phyloP scores from a whole-genome alignment of 2,797 vertebrate species.

The Pyrocephalus nanus region DNA sequence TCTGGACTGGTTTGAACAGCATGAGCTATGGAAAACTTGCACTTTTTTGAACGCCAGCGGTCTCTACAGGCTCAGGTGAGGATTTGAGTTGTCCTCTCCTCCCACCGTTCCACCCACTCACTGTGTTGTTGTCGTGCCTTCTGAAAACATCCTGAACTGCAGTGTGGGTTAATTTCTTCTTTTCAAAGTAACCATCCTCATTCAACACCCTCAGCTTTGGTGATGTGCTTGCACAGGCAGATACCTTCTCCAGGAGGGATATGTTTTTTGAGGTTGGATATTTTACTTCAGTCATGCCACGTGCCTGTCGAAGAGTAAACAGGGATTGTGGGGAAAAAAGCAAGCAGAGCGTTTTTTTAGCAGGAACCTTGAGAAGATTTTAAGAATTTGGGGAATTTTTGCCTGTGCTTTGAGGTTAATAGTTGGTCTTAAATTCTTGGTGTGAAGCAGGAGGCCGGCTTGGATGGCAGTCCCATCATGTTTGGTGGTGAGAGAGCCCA shows the following conservation, averaged over 20 bases:
- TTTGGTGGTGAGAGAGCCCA: neutral
- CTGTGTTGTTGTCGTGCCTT: neutral
- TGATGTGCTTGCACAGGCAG: too few species aligned
- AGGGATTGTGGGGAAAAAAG: neutral
- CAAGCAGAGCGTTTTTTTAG: neutral
- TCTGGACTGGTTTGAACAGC: neutral
- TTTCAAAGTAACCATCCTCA: neutral
- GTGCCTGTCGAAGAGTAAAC: neutral
- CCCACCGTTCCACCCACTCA: fast-evolving
- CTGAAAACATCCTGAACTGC: neutral
- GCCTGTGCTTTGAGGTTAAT: neutral
- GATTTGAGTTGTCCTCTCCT: neutral
- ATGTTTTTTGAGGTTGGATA: neutral
- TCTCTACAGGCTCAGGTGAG: neutral
- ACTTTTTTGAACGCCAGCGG: fast-evolving
- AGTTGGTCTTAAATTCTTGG: neutral
- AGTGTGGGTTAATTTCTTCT: neutral
- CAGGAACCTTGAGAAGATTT: neutral
- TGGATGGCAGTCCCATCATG: neutral
- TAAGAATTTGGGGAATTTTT: neutral
- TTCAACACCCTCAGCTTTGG: neutral
- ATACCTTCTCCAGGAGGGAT: too few species aligned
- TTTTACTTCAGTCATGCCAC: neutral
- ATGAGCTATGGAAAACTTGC: neutral
- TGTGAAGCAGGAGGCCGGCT: neutral